phyloP scores from a whole-genome alignment of 2,888 invertebrate species.

The Eulithis prunata region DNA sequence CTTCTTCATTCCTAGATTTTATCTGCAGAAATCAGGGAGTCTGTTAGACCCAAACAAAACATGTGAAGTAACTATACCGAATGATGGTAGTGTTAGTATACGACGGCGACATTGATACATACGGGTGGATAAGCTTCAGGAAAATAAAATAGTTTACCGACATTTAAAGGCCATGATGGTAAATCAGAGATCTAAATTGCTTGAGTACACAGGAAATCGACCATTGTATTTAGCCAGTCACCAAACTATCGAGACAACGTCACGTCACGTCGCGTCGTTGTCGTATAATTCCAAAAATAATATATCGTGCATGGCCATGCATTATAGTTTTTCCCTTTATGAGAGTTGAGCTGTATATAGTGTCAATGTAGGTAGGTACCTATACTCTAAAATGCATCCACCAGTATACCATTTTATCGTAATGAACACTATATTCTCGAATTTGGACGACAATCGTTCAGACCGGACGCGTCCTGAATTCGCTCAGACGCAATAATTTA shows the following conservation, averaged over 20 bases:
- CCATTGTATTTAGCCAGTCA: neutral
- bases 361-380: too few relatives aligned
- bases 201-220: slow-evolving; percentile 6
- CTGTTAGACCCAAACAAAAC: neutral
- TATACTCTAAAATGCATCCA: too few relatives aligned
- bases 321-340: too few relatives aligned
- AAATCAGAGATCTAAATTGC: neutral
- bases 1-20: slow-evolving; percentile 11
- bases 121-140: slow-evolving; percentile 8
- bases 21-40: neutral
- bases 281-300: too few relatives aligned
- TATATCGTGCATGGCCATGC: too few relatives aligned
- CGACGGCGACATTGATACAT: neutral
- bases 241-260: too few relatives aligned
- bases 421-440: too few relatives aligned
- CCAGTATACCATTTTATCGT: too few relatives aligned
- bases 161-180: neutral
- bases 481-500: slow-evolving; percentile 44
- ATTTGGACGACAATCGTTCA: slow-evolving; percentile 30
- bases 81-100: neutral
- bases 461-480: slow-evolving; percentile 43
- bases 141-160: slow-evolving; percentile 6
- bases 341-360: too few relatives aligned
- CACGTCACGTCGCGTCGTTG: too few relatives aligned
- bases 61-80: slow-evolving; percentile 4